These are phyloP conservation scores for Holothuria scabra DNA, from an alignment of 53 echinoderm and acorn worm genomes.

Conservation along the genomic window DNA sequence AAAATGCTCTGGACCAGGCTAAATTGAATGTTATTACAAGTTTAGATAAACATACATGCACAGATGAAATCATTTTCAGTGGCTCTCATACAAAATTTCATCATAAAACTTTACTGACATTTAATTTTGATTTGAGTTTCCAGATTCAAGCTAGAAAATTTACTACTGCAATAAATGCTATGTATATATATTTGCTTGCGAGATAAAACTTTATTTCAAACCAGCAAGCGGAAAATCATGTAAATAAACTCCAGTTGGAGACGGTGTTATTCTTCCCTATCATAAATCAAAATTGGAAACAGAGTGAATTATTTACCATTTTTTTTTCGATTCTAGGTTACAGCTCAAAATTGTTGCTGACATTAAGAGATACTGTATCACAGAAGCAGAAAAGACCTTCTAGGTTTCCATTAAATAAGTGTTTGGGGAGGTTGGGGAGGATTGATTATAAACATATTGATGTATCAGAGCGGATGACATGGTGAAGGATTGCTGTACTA, in stretches of 20 bases:
- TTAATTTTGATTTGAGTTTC: conserved; percentile 47
- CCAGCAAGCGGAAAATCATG: conserved; percentile 46
- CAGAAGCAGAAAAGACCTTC: conserved; percentile 28
- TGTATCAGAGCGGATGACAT: neutral
- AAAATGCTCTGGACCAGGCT: conserved; percentile 29
- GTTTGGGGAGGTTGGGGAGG: conserved; percentile 30
- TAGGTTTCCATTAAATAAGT: conserved; percentile 27
- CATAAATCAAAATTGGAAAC: conserved; percentile 41
- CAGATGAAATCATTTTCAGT: conserved; percentile 46
- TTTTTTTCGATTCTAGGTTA: neutral
- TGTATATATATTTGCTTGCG: conserved; percentile 46
- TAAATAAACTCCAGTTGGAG: conserved; percentile 45
- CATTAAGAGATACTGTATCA: conserved; percentile 36
- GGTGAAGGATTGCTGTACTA: conserved; percentile 6
- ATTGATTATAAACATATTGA: conserved; percentile 43
- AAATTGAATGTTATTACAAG: conserved; percentile 49
- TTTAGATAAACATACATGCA: conserved; percentile 41
- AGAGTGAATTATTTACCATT: conserved; percentile 44
- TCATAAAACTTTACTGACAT: conserved; percentile 46
- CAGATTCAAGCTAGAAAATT: conserved; percentile 37
- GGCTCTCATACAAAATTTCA: conserved; percentile 44
- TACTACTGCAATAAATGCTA: conserved; percentile 41
- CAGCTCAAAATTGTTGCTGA: conserved; percentile 27
- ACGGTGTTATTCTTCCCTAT: conserved; percentile 34
- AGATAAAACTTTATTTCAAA: conserved; percentile 49